Base-by-base conservation (phyloP, 2,113 vertebrate species). In the Cheirogaleus medius region DNA sequence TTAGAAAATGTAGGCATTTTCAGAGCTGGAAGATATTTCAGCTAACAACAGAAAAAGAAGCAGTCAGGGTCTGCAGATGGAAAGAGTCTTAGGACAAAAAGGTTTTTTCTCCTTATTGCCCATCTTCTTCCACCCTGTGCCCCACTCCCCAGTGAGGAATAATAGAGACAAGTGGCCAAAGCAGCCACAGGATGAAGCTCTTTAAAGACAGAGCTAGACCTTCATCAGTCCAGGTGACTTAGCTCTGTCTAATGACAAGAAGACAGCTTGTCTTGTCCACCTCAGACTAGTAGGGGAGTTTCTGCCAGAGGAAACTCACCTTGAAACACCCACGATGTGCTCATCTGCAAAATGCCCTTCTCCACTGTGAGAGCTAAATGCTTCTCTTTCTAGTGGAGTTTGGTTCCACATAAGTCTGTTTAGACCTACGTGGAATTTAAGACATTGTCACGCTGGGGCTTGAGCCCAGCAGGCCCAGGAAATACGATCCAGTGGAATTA, bases 401-500 rank as follows among this genome's bases (percentile, higher is more conserved):
- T 78, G 82, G 66, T 66, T 90, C 77, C 47, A 13, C 44, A 18
- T 21, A 84, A 83, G 73, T 85, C 91, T 66, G 64, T 77, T 85
- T 44, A 93, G 81, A 91, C 78, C 21, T 68, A 12, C 4, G 6
- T 29, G 80, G 73, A 95, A 83, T 88, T 77, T 54, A 96, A 95
- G 85, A 86, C 32, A 52, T 89, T 63, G 64, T 74, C 81, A 90
- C 2, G 0, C 52, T 47, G n/a, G 49, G 56, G 85, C 27, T 82
- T 52, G 12, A 95, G 8, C 47, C 17, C 20, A 2, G 93, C 29
- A 54, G 15, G 20, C 86, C 69, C 63, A 52, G 89, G 96, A 93
- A 14, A 82, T 92, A 73, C 93, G 54, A 98, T 81, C 87, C 27
- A 2, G 94, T 20, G 27, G 32, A 93, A 97, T 98, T 94, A 92